Base-by-base conservation (phyloP, 2,888 invertebrate species). In the Plusia festucae region DNA sequence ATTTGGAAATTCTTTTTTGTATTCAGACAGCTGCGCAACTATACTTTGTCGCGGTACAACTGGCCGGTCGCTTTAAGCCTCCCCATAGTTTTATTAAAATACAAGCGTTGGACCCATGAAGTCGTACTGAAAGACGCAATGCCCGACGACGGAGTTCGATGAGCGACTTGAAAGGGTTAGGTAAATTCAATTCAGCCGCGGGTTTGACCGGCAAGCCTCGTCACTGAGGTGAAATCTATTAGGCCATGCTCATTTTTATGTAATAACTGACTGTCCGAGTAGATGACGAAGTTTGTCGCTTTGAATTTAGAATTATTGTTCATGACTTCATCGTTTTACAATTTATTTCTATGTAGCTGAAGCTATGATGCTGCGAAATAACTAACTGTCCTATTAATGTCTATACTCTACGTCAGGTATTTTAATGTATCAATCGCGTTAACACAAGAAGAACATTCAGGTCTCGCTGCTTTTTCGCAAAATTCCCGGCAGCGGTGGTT, bases 151-250 rank as follows among this genome's bases (percentile, higher is more conserved):
- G 20, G 58, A 59, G 32, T 56, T 59, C 52, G 15, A 55, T 61
- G 30, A 16, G 15, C 6, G 16, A 18, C 46, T 59, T 53, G 53
- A 46, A 53, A 30, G 40, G 44, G 44, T 40, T 52, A 60, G n/a
- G 51, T 51, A 40, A 55, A 60, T 68, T 64, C 32, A 52, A 53
- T 62, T 57, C 60, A 49, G 22, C 9, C 52, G 24, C 52, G 54
- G 53, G 18, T 57, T 49, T 40, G n/a, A 22, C 18, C 53, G 40
- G 34, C 49, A 22, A 57, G 56, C 20, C 9, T 34, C 59, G 53
- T 53, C 53, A 46, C 56, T 65, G 53, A 68, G 46, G 67, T 63
- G 67, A 60, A 73, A 68, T 68, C 68, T 76, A 73, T 73, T 62
- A 64, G 69, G 57, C 57, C 34, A 27, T 55, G 54, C 49, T 6